Evolutionary conservation across 2,888 invertebrate genomes (phyloP).

Genomic region (Hypena proboscidalis): DNA sequence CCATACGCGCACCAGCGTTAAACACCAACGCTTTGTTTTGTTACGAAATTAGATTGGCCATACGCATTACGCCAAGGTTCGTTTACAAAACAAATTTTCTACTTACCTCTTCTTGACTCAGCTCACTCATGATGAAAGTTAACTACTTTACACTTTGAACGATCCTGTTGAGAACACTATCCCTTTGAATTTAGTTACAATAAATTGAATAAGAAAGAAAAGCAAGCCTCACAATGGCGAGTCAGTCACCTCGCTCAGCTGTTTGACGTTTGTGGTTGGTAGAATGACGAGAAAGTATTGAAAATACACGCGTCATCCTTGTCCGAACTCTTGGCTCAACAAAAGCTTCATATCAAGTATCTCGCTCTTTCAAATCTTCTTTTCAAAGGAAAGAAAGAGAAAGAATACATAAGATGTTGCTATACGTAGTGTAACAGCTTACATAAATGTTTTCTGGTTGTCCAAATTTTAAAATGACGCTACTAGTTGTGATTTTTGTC

Average conservation of each 20-base stretch:
- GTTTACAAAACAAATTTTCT: slow-evolving; percentile 69
- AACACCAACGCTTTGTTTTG: slow-evolving; percentile 82
- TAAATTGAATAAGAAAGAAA: slow-evolving; percentile 65
- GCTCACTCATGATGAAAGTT: slow-evolving; percentile 89
- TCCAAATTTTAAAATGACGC: too few species aligned
- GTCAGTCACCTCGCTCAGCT: slow-evolving; percentile 84
- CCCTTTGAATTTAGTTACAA: slow-evolving; percentile 61
- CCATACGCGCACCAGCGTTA: slow-evolving; percentile 58
- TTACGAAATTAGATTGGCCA: slow-evolving; percentile 84
- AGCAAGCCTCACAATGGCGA: slow-evolving; percentile 80
- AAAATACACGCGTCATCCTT: slow-evolving; percentile 84
- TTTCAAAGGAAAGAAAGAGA: slow-evolving; percentile 18
- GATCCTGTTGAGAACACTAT: slow-evolving; percentile 55
- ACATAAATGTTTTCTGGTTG: slow-evolving; percentile 7
- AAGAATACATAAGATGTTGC: background rate
- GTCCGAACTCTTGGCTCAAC: slow-evolving; percentile 33
- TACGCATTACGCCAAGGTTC: slow-evolving; percentile 75
- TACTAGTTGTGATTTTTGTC: too few species aligned
- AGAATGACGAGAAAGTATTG: slow-evolving; percentile 81
- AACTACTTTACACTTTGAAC: slow-evolving; percentile 50
- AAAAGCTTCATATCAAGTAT: slow-evolving; percentile 22
- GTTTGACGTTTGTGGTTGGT: slow-evolving; percentile 77
- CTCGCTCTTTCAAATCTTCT: slow-evolving; percentile 14
- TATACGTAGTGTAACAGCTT: slow-evolving; percentile 8
- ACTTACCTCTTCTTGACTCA: slow-evolving; percentile 95